Conservation (phyloP, 2,797 vertebrate species). For the Percopsis omiscomaycus region DNA sequence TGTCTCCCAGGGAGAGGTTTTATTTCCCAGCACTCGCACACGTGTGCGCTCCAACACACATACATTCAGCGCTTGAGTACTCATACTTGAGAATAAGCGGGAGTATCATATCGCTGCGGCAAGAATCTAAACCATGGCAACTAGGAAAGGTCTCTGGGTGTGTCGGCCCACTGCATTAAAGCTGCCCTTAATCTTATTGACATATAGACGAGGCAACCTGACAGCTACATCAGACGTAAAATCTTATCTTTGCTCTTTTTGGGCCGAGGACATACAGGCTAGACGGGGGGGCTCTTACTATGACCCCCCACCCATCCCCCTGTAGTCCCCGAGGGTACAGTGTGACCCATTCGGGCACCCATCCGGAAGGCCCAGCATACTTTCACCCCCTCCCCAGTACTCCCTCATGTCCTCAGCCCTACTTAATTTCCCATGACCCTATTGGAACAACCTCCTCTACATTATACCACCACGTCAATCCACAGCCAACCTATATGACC, state of each 20-base stretch:
- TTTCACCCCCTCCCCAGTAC: conserved; percentile 14
- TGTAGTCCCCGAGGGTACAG: conserved; percentile 53
- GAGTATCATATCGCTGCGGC: too few species aligned
- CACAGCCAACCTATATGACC: conserved; percentile 42
- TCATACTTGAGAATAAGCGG: not conserved
- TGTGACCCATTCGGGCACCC: conserved; percentile 72
- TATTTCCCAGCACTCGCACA: conserved; percentile 1
- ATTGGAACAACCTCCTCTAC: conserved; percentile 37
- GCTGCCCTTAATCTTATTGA: conserved; percentile 49
- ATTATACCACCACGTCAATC: not conserved
- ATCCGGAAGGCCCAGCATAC: conserved; percentile 57
- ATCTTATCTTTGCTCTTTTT: conserved; percentile 41
- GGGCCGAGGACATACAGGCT: conserved; percentile 32
- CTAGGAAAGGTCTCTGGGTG: not conserved
- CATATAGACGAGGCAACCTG: conserved; percentile 30
- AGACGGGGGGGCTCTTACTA: conserved; percentile 40
- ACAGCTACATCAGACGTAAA: conserved; percentile 33
- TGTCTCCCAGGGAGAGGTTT: conserved; percentile 17
- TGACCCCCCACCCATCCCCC: conserved; percentile 26
- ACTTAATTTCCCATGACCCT: conserved; percentile 53
- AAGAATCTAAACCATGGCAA: not conserved
- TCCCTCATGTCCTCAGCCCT: conserved; percentile 22
- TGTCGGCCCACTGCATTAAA: conserved; percentile 27
- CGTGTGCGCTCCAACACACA: not conserved
- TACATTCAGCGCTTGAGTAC: not conserved